Evolutionary conservation across 2,888 invertebrate species (phyloP).

Genomic region (Allophyes oxyacanthae): DNA sequence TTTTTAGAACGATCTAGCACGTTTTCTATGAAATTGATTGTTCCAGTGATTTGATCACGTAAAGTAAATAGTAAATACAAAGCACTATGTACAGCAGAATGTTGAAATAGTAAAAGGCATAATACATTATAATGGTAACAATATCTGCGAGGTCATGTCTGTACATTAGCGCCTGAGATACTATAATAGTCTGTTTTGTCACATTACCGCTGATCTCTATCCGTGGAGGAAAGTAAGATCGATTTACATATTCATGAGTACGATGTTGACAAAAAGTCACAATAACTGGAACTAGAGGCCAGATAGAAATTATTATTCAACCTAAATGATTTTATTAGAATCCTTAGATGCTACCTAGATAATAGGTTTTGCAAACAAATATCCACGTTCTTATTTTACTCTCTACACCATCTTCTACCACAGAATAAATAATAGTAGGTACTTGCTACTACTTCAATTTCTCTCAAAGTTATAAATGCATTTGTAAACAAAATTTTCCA

Average conservation of each 20-base stretch:
- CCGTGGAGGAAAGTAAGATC: constrained; percentile 17
- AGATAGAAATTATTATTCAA: too few relatives aligned
- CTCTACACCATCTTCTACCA: too few relatives aligned
- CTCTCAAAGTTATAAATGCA: too few relatives aligned
- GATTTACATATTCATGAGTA: constrained; percentile 30
- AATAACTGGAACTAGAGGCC: too few relatives aligned
- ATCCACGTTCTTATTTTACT: too few relatives aligned
- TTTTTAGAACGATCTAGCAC: background rate
- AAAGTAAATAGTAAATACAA: constrained; percentile 27
- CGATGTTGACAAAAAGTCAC: too few relatives aligned
- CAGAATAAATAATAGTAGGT: too few relatives aligned
- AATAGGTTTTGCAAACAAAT: too few relatives aligned
- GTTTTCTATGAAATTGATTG: background rate
- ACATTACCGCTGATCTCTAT: constrained; percentile 29
- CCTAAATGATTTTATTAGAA: too few relatives aligned
- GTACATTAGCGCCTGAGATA: constrained; percentile 26
- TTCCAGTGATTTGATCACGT: constrained; percentile 19
- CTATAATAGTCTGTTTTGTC: constrained; percentile 29
- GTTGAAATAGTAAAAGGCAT: constrained; percentile 38
- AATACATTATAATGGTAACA: constrained; percentile 30
- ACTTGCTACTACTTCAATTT: too few relatives aligned
- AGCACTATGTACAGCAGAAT: constrained; percentile 18
- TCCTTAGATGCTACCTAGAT: too few relatives aligned
- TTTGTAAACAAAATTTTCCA: too few relatives aligned
- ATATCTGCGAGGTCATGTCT: constrained; percentile 40